phyloP scores from a whole-genome alignment of 2,888 invertebrate genomes.

The Zootermopsis nevadensis region DNA sequence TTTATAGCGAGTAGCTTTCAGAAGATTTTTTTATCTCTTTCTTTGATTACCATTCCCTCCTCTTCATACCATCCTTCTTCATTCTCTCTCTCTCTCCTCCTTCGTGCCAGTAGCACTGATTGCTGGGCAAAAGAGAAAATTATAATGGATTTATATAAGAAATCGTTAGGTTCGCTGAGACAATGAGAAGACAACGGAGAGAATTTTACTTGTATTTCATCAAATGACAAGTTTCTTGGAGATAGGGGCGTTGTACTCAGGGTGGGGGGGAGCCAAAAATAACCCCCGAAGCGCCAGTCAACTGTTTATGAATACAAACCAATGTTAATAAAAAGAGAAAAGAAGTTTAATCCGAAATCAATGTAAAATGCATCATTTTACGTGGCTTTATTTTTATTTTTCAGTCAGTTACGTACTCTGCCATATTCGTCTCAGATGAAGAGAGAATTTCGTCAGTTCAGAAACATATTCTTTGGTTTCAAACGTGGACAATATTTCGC shows the following conservation, averaged over 20 bases:
- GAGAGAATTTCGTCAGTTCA: constrained; percentile 5
- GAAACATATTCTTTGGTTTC: background rate
- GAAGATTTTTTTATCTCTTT: constrained; percentile 35
- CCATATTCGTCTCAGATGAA: background rate
- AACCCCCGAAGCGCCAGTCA: too few relatives aligned
- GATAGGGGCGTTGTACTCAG: too few relatives aligned
- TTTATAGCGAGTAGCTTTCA: constrained; percentile 45
- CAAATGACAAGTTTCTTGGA: background rate
- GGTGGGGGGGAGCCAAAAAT: too few relatives aligned
- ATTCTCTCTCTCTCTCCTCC: background rate
- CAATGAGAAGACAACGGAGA: background rate
- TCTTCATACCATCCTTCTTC: background rate
- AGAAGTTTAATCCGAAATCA: too few relatives aligned
- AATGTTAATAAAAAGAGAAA: too few relatives aligned
- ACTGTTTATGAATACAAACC: too few relatives aligned
- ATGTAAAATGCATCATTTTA: too few relatives aligned
- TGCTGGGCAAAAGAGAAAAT: background rate
- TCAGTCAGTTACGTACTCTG: background rate
- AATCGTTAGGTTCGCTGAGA: constrained; percentile 33
- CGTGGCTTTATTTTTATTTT: too few relatives aligned
- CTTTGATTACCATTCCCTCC: constrained; percentile 43
- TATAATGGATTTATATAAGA: constrained; percentile 39
- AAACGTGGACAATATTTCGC: background rate
- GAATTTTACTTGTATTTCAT: constrained; percentile 6
- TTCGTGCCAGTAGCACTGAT: constrained; percentile 16